Evolutionary conservation across 1,140 invertebrate genomes (phyloP).

Genomic region (Drosophila parvula): DNA sequence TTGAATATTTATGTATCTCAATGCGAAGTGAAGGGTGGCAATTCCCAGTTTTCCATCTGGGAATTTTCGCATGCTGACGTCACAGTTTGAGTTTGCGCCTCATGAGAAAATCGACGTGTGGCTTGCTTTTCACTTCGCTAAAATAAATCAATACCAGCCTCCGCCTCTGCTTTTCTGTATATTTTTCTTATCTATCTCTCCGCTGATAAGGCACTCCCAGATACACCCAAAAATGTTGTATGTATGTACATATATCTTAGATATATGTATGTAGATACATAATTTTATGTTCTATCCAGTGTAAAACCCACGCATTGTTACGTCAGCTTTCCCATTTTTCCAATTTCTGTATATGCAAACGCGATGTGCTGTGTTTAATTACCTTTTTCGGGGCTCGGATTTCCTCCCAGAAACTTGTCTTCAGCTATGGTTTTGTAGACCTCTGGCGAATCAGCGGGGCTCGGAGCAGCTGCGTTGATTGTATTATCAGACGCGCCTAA

Average conservation of each 20-base stretch:
- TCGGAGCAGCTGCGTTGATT: conserved; percentile 25
- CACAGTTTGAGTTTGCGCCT: conserved; percentile 27
- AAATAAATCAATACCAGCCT: conserved; percentile 30
- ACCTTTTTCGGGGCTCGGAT: conserved; percentile 50
- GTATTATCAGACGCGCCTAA: conserved; percentile 16
- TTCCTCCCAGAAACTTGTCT: conserved; percentile 46
- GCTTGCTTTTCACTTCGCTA: conserved; percentile 1
- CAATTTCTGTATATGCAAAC: conserved; percentile 6
- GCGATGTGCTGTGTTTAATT: conserved; percentile 13
- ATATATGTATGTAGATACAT: conserved; percentile 29
- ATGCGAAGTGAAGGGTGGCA: not conserved
- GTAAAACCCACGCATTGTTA: conserved; percentile 43
- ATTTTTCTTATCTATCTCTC: conserved; percentile 17
- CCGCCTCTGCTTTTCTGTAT: not conserved
- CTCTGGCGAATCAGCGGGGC: conserved; percentile 19
- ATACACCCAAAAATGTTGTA: not conserved
- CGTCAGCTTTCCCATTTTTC: conserved; percentile 51
- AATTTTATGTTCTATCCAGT: conserved; percentile 13
- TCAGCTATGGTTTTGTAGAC: conserved; percentile 63
- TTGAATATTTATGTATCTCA: not conserved
- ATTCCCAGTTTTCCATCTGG: conserved; percentile 9
- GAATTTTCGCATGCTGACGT: conserved; percentile 36
- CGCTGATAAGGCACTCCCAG: conserved; percentile 20
- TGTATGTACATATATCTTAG: not conserved
- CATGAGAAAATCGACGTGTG: conserved; percentile 6